Evolutionary conservation across 2,113 vertebrate genomes (phyloP).

Genomic region (Tetraodon nigroviridis): DNA sequence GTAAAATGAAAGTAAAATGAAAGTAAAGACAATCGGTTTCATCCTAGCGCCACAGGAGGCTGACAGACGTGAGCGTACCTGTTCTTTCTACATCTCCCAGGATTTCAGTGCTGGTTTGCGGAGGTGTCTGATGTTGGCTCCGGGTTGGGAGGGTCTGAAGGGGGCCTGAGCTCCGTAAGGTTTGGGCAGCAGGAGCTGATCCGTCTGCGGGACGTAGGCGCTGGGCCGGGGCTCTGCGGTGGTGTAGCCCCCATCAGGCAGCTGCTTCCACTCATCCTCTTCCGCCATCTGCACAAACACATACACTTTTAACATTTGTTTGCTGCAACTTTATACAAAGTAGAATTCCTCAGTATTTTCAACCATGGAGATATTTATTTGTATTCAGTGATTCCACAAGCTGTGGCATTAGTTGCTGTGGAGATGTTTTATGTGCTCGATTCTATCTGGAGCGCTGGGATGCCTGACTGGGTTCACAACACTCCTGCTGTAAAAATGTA

Average conservation of each 20-base stretch:
- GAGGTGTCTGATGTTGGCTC: conserved; percentile 78
- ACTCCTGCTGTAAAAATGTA: too few species aligned
- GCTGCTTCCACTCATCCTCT: conserved; percentile 66
- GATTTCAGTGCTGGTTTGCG: conserved; percentile 71
- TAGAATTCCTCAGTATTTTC: conserved; percentile 32
- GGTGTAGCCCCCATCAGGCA: conserved; percentile 62
- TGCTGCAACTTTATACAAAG: conserved; percentile 23
- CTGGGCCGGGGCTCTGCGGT: conserved; percentile 78
- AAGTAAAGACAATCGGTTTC: not conserved
- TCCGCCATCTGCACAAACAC: conserved; percentile 62
- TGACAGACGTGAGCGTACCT: not conserved
- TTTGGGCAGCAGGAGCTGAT: conserved; percentile 74
- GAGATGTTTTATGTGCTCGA: too few species aligned
- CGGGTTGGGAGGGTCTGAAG: conserved; percentile 77
- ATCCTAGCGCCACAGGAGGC: not conserved
- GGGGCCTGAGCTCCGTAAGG: conserved; percentile 80
- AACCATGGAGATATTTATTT: conserved; percentile 10
- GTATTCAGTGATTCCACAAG: too few species aligned
- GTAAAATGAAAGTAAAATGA: too few species aligned
- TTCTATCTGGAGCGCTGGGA: too few species aligned
- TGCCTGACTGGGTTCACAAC: too few species aligned
- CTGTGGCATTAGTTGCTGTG: too few species aligned
- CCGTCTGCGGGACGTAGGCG: conserved; percentile 74
- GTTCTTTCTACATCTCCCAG: conserved; percentile 13
- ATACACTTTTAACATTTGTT: conserved; percentile 44